Evolutionary conservation across 2,113 vertebrate genomes (phyloP), one percentile per base, ranked within the genome.

Genomic region (Hemiprocne comata): DNA sequence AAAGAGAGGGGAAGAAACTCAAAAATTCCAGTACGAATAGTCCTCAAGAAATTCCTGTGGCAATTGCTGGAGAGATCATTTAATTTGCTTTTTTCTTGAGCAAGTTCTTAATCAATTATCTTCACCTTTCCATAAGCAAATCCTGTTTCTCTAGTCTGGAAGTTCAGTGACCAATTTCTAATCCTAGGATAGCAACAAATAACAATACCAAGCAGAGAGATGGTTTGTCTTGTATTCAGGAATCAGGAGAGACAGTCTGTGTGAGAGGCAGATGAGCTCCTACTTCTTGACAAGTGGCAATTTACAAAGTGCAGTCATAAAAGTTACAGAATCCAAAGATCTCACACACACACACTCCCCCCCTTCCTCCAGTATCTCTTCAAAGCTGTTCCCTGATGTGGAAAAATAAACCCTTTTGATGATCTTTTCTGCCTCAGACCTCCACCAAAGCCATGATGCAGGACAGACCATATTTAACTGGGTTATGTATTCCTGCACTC

Each of bases 171-270:
- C 1, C 33, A 18, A 9, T 62, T 91, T 76, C 33, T 62, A 64
- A 42, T 7, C 18, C 12, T 26, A 17, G 21, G 10, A 50, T 8
- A 71, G 31, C 31, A 82, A 51, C 23, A 42, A 90, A 57, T 55
- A 85, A 64, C 17, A 13, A 5, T 18, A 42, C 4, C 28, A 48
- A 40, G n/a, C 29, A 70, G 50, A 31, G 29, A 79, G 5, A 29
- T 0, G 23, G 48, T 58, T 78, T 62, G 16, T 25, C 21, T 46
- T 66, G 34, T 13, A 5, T 13, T 42, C 25, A 24, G 0, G 4
- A 58, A 61, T 38, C 38, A 75, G 48, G 14, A 66, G 28, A 60
- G 13, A 33, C 4, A 34, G 18, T 14, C 25, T 20, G 17, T 9
- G 14, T 25, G 25, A 12, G 55, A 51, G 67, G 40, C 1, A 46